Conservation (phyloP, 1,140 invertebrate genomes). For the Pollicipes pollicipes region DNA sequence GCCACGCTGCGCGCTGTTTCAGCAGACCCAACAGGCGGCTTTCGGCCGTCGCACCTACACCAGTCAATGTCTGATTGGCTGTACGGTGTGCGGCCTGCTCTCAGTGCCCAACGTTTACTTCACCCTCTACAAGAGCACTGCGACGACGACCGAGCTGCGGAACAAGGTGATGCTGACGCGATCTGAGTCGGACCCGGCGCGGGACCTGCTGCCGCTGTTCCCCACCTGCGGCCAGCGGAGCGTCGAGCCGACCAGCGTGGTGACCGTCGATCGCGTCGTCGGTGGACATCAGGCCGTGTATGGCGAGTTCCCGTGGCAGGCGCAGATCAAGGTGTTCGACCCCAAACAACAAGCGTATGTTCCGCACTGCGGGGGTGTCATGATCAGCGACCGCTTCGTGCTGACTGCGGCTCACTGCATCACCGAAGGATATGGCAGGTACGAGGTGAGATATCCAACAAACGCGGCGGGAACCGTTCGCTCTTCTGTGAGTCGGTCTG, state of each 20-base stretch:
- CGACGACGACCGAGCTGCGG: neutral
- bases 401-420: slow-evolving; percentile 67
- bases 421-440: too few species aligned
- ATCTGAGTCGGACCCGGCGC: neutral
- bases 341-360: neutral
- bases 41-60: neutral
- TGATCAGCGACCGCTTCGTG: slow-evolving; percentile 64
- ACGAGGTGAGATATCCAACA: too few species aligned
- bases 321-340: neutral
- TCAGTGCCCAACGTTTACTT: neutral
- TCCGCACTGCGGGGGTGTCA: slow-evolving; percentile 74
- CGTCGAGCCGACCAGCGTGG: neutral
- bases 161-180: neutral
- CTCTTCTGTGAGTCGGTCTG: too few species aligned
- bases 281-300: neutral
- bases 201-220: neutral
- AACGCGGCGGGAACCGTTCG: too few species aligned
- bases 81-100: neutral
- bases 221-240: neutral
- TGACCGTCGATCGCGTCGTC: neutral
- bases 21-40: neutral
- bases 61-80: neutral
- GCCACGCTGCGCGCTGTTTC: neutral
- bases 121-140: neutral
- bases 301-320: neutral